Conservation (phyloP, 2,113 vertebrate genomes). For the Acinonyx jubatus region DNA sequence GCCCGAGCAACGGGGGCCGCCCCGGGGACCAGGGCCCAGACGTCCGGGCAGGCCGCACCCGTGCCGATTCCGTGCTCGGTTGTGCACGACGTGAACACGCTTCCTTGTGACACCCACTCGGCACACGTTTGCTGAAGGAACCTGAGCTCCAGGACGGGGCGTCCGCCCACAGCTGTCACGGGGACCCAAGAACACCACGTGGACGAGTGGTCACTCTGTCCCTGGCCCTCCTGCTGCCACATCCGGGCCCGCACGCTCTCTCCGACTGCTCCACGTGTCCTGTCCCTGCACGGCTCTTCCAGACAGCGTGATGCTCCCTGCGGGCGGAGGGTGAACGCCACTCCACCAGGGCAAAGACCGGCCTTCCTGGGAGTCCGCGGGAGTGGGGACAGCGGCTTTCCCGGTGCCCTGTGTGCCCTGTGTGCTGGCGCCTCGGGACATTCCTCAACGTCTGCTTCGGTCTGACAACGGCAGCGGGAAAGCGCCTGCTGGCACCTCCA, state of each 20-base stretch:
- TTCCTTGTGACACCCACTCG: too few relatives aligned
- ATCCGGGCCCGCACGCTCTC: background rate
- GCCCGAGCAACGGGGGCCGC: background rate
- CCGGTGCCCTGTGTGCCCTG: too few relatives aligned
- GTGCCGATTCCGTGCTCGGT: too few relatives aligned
- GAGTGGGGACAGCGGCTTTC: too few relatives aligned
- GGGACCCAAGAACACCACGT: background rate
- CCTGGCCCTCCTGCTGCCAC: background rate
- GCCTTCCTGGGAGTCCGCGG: too few relatives aligned
- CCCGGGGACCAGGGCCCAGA: background rate
- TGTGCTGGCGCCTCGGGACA: too few relatives aligned
- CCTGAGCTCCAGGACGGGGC: background rate
- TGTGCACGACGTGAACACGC: too few relatives aligned
- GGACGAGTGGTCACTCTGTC: fast-evolving
- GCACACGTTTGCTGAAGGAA: background rate
- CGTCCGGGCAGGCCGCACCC: too few relatives aligned
- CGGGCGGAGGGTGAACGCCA: background rate
- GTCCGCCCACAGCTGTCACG: background rate
- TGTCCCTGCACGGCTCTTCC: too few relatives aligned
- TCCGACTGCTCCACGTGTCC: too few relatives aligned
- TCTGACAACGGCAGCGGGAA: background rate
- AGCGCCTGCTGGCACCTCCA: background rate
- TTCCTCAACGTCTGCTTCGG: background rate
- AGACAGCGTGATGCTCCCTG: too few relatives aligned
- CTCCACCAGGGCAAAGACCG: fast-evolving